Evolutionary conservation across 2,888 invertebrate genomes (phyloP).

Genomic region (Helobdella robusta): DNA sequence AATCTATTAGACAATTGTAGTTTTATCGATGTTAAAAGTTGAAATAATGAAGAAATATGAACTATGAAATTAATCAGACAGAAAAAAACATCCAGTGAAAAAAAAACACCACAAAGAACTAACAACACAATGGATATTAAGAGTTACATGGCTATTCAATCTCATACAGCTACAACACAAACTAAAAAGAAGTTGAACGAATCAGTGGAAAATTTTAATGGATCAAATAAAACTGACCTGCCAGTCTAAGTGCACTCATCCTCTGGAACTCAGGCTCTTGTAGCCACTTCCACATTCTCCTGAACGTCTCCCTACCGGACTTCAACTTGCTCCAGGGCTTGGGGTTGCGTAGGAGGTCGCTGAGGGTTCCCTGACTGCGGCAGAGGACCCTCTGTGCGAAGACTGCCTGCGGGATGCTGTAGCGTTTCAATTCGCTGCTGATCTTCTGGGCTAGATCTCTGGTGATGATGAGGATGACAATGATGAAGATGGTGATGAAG

Average conservation of each 20-base stretch:
- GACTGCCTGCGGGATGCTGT: conserved; percentile 98
- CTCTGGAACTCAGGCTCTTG: conserved; percentile 99
- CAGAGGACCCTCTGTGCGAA: conserved; percentile 97
- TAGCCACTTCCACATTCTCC: conserved; percentile 99
- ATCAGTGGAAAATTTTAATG: no score
- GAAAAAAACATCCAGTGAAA: no score
- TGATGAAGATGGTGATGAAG: background rate
- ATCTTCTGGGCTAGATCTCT: conserved; percentile 96
- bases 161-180: background rate
- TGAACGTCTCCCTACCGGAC: conserved; percentile 94
- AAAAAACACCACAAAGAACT: no score
- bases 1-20: no score
- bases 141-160: background rate
- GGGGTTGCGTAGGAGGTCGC: conserved; percentile 90
- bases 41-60: no score
- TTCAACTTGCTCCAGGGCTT: conserved; percentile 99
- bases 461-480: conserved; percentile 46
- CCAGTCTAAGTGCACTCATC: conserved; percentile 96
- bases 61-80: no score
- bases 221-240: conserved; percentile 64
- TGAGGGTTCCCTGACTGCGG: conserved; percentile 92
- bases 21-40: no score
- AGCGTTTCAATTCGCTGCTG: conserved; percentile 93
- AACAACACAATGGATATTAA: background rate
- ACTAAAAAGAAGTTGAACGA: no score